Conservation (phyloP, 53 echinoderm and acorn worm genomes). For the Luidia sarsii region DNA sequence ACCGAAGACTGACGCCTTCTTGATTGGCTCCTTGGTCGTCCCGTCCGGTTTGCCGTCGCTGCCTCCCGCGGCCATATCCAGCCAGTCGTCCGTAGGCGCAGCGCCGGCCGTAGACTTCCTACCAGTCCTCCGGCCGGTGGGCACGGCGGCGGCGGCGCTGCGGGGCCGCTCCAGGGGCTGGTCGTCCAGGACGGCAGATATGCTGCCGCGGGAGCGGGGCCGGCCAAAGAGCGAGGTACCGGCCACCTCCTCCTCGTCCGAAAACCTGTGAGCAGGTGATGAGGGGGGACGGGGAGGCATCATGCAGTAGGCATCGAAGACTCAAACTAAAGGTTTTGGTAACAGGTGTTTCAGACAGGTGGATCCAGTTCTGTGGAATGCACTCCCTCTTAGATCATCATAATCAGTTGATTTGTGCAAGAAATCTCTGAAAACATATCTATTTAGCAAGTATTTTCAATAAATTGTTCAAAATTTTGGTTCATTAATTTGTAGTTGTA, state of each 20-base stretch:
- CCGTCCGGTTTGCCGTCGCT: constrained; percentile 6
- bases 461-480: too few relatives aligned
- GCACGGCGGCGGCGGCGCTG: constrained; percentile 5
- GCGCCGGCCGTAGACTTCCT: constrained; percentile 26
- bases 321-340: too few relatives aligned
- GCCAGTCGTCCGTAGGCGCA: constrained; percentile 44
- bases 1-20: constrained; percentile 8
- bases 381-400: too few relatives aligned
- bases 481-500: too few relatives aligned
- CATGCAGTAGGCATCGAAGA: too few relatives aligned
- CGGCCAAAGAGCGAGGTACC: constrained; percentile 50
- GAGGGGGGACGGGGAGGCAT: too few relatives aligned
- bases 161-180: constrained; percentile 16
- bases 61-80: constrained; percentile 42
- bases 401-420: too few relatives aligned
- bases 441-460: too few relatives aligned
- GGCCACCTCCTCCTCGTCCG: constrained; percentile 55
- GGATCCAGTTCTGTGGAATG: too few relatives aligned
- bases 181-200: constrained; percentile 29
- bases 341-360: too few relatives aligned
- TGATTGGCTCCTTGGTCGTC: not conserved
- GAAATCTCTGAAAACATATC: too few relatives aligned
- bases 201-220: constrained; percentile 59
- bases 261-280: constrained; percentile 64
- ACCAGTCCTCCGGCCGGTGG: constrained; percentile 23